A percentile compares a stretch with the other conserved stretches of the same genome.
Conservation (phyloP, 1,140 invertebrate genomes). For the Drosophila orena region DNA sequence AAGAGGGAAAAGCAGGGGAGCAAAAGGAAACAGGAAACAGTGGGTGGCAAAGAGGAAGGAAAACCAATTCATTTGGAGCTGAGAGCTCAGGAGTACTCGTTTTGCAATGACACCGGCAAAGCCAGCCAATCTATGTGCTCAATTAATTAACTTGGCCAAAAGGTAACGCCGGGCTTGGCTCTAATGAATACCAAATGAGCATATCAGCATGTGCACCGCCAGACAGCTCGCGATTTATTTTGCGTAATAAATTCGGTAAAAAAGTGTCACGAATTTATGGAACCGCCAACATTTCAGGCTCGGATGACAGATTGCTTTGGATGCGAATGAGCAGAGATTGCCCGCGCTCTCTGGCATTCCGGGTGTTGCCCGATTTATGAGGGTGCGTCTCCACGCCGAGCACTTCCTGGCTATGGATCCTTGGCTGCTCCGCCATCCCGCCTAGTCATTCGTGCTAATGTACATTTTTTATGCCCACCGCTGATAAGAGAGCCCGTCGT, state of each 20-base stretch:
- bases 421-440: conserved; percentile 22
- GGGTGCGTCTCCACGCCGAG: conserved; percentile 8
- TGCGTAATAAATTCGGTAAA: conserved; percentile 73
- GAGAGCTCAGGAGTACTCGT: conserved; percentile 23
- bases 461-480: conserved; percentile 66
- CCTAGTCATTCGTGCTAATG: conserved; percentile 73
- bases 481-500: conserved; percentile 51
- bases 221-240: conserved; percentile 71
- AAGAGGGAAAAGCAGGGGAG: conserved; percentile 8
- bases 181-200: conserved; percentile 81
- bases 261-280: conserved; percentile 83
- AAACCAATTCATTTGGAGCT: conserved; percentile 61
- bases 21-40: conserved; percentile 10
- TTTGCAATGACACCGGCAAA: conserved; percentile 32
- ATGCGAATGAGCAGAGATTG: conserved; percentile 53
- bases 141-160: conserved; percentile 78
- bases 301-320: conserved; percentile 71
- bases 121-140: conserved; percentile 54
- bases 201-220: conserved; percentile 42
- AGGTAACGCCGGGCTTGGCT: conserved; percentile 48
- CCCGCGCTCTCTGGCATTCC: background rate
- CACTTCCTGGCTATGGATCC: conserved; percentile 23
- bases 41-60: conserved; percentile 11
- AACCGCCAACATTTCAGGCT: conserved; percentile 55
- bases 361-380: conserved; percentile 16